Percentiles rank a stretch among this genome's conserved stretches.
Evolutionary conservation across 2,797 vertebrate species (phyloP).

Genomic region (Loris lydekkerianus): DNA sequence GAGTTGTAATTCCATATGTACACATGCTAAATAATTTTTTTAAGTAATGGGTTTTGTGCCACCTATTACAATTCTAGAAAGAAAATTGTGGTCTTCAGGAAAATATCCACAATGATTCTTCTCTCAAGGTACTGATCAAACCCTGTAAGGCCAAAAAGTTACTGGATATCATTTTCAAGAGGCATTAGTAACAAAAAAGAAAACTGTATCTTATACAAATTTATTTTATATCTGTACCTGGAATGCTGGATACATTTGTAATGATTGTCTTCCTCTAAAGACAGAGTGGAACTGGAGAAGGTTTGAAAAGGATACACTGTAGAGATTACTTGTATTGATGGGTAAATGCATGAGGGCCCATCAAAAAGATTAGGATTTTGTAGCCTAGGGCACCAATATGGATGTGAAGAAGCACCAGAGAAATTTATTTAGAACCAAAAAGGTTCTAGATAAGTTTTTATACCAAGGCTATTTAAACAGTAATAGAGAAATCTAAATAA

Average conservation of each 20-base stretch:
- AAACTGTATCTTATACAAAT: slow-evolving; percentile 19
- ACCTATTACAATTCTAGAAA: slow-evolving; percentile 9
- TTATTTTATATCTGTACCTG: neutral
- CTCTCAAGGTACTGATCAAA: slow-evolving; percentile 4
- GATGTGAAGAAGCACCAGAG: neutral
- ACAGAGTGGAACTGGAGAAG: neutral
- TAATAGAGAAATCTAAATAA: neutral
- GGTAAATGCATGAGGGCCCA: neutral
- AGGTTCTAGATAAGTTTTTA: neutral
- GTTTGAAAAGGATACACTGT: neutral
- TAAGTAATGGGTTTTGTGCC: neutral
- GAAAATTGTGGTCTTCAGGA: neutral
- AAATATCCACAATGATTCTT: neutral
- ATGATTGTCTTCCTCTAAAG: slow-evolving; percentile 7
- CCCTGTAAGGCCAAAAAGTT: neutral
- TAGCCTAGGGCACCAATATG: neutral
- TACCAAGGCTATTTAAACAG: neutral
- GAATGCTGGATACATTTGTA: neutral
- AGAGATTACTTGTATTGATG: neutral
- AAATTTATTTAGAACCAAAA: neutral
- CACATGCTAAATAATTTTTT: neutral
- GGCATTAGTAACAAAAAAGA: neutral
- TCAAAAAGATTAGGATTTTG: neutral
- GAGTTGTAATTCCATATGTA: too few species aligned
- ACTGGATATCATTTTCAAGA: neutral